Percentiles rank a stretch among this genome's conserved stretches.
phyloP scores from a whole-genome alignment of 92 coral and sea anemone genomes.

The Hydrozoanthus gracilis region DNA sequence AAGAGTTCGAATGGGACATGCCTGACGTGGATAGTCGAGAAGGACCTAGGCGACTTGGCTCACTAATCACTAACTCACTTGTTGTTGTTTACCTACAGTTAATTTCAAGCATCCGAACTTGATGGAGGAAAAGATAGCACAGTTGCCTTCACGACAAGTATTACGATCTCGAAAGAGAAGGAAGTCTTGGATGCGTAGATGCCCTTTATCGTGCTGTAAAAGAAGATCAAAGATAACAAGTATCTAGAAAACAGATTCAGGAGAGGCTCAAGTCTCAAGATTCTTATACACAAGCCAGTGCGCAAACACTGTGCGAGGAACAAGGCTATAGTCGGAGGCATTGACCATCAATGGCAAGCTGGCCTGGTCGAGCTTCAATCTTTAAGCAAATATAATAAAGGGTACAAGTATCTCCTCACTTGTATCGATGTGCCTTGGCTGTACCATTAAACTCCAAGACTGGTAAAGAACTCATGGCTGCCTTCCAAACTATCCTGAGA shows the following conservation, averaged over 20 bases:
- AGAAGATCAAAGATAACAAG: not conserved
- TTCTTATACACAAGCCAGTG: not conserved
- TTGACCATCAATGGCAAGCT: not conserved
- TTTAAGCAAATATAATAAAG: too few relatives aligned
- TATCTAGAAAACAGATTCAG: not conserved
- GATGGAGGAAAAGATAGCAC: constrained; percentile 36
- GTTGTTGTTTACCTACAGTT: not conserved
- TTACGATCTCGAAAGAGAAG: not conserved
- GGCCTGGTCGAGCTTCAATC: too few relatives aligned
- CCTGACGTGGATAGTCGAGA: too few relatives aligned
- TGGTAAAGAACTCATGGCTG: not conserved
- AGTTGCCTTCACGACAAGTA: constrained; percentile 3
- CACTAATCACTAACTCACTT: too few relatives aligned
- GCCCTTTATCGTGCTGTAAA: not conserved
- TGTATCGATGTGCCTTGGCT: too few relatives aligned
- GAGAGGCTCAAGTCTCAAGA: not conserved
- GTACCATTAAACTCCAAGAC: too few relatives aligned
- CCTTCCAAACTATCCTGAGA: not conserved
- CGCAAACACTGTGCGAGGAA: not conserved
- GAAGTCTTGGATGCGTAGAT: not conserved
- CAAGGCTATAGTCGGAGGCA: not conserved
- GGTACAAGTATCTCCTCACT: too few relatives aligned
- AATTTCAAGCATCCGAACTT: constrained; percentile 26
- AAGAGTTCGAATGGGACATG: too few relatives aligned
- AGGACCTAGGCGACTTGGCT: too few relatives aligned